phyloP scores from a whole-genome alignment of 2,888 invertebrate genomes.

The Osedax frankpressi region DNA sequence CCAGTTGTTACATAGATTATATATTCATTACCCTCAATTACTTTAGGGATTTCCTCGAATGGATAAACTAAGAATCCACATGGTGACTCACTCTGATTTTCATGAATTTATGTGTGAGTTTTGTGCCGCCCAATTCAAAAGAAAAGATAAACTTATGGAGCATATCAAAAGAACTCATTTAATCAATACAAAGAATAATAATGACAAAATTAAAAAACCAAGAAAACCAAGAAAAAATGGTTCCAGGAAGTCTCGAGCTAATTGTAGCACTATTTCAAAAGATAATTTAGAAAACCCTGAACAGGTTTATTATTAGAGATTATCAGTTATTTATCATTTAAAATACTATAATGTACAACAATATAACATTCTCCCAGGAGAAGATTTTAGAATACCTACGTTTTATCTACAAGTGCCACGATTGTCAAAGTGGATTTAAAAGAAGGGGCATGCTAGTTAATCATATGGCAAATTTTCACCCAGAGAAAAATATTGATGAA shows the following conservation, averaged over 20 bases:
- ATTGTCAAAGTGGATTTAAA: conserved; percentile 64
- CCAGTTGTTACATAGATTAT: too few species aligned
- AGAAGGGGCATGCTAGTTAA: conserved; percentile 66
- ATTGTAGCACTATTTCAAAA: too few species aligned
- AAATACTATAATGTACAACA: too few species aligned
- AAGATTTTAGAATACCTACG: conserved; percentile 63
- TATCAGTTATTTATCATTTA: too few species aligned
- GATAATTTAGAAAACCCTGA: too few species aligned
- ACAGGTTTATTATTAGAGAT: too few species aligned
- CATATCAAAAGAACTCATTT: conserved; percentile 55
- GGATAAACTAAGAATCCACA: conserved; percentile 61
- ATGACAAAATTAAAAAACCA: too few species aligned
- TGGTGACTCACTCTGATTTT: conserved; percentile 56
- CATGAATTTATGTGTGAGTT: conserved; percentile 62
- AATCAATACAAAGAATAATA: too few species aligned
- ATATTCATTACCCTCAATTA: background rate
- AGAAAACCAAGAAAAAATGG: too few species aligned
- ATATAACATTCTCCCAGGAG: too few species aligned
- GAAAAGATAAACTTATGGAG: conserved; percentile 57
- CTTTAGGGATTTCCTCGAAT: conserved; percentile 54
- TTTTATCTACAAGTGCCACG: conserved; percentile 64
- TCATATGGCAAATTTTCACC: conserved; percentile 60
- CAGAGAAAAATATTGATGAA: conserved; percentile 54
- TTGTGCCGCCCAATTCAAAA: conserved; percentile 65
- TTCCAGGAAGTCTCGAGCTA: too few species aligned